Evolutionary conservation across 1,140 invertebrate genomes (phyloP).

Genomic region (Danaus melanippus): DNA sequence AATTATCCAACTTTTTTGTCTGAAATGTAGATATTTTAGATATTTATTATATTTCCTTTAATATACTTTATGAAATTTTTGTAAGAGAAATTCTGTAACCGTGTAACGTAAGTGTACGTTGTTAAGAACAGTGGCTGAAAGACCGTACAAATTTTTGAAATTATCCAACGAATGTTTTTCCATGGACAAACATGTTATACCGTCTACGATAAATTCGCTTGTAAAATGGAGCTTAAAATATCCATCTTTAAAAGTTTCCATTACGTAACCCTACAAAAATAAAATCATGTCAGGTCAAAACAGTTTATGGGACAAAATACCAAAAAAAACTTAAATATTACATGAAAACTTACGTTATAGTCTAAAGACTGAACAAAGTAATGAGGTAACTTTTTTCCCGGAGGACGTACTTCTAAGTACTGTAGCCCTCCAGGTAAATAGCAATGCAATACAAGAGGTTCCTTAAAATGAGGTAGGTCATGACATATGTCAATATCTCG

Average conservation of each 20-base stretch:
- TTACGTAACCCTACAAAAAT: slow-evolving; percentile 41
- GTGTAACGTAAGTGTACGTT: slow-evolving; percentile 48
- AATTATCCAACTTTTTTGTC: slow-evolving; percentile 48
- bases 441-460: slow-evolving; percentile 57
- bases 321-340: neutral
- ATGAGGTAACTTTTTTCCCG: slow-evolving; percentile 57
- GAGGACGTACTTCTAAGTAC: slow-evolving; percentile 65
- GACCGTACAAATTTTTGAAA: slow-evolving; percentile 46
- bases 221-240: slow-evolving; percentile 57
- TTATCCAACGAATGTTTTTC: slow-evolving; percentile 37
- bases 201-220: slow-evolving; percentile 44
- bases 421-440: slow-evolving; percentile 61
- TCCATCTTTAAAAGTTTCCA: slow-evolving; percentile 56
- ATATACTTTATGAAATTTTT: too few species aligned
- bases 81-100: slow-evolving; percentile 21
- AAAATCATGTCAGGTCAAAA: neutral
- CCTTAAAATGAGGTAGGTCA: slow-evolving; percentile 33
- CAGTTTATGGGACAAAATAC: slow-evolving; percentile 1
- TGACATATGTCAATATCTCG: slow-evolving; percentile 7
- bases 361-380: slow-evolving; percentile 46
- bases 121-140: slow-evolving; percentile 38
- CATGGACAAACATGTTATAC: slow-evolving; percentile 47
- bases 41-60: neutral
- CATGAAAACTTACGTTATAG: slow-evolving; percentile 39
- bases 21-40: slow-evolving; percentile 18